phyloP scores from a whole-genome alignment of 2,113 vertebrate genomes.

The Corythoichthys intestinalis region DNA sequence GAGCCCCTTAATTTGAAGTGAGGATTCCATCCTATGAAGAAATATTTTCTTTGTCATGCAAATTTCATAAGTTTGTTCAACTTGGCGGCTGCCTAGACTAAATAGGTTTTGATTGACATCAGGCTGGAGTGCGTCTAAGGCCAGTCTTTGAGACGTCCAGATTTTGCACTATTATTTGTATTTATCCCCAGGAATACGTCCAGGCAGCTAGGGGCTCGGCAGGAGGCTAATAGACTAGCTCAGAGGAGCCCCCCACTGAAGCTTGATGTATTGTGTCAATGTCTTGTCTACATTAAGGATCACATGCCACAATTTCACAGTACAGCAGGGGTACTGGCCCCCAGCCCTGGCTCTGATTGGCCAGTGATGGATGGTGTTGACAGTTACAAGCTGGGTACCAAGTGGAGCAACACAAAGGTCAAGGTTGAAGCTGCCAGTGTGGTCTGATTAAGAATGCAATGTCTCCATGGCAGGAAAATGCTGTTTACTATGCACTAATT shows the following conservation, averaged over 20 bases:
- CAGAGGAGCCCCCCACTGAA: conserved; percentile 56
- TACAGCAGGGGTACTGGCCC: conserved; percentile 60
- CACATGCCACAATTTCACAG: conserved; percentile 79
- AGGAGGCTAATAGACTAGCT: conserved; percentile 68
- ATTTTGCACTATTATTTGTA: conserved; percentile 56
- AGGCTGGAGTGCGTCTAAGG: conserved; percentile 21
- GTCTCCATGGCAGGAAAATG: conserved; percentile 53
- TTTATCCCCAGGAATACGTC: conserved; percentile 62
- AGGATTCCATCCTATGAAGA: neutral
- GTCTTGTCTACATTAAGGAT: conserved; percentile 78
- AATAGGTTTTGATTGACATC: conserved; percentile 46
- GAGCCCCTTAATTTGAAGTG: neutral
- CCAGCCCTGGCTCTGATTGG: conserved; percentile 45
- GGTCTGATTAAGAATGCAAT: conserved; percentile 60
- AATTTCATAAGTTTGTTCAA: neutral
- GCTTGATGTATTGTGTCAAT: conserved; percentile 69
- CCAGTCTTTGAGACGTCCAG: conserved; percentile 43
- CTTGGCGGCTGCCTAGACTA: conserved; percentile 3
- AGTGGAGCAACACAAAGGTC: conserved; percentile 67
- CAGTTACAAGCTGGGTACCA: conserved; percentile 69
- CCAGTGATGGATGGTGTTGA: conserved; percentile 65
- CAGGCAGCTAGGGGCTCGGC: conserved; percentile 61
- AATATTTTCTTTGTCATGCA: neutral
- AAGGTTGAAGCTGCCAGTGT: conserved; percentile 68
- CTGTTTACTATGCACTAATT: conserved; percentile 41